phyloP scores from a whole-genome alignment of 2,113 vertebrate genomes.

The Halcyon senegalensis region DNA sequence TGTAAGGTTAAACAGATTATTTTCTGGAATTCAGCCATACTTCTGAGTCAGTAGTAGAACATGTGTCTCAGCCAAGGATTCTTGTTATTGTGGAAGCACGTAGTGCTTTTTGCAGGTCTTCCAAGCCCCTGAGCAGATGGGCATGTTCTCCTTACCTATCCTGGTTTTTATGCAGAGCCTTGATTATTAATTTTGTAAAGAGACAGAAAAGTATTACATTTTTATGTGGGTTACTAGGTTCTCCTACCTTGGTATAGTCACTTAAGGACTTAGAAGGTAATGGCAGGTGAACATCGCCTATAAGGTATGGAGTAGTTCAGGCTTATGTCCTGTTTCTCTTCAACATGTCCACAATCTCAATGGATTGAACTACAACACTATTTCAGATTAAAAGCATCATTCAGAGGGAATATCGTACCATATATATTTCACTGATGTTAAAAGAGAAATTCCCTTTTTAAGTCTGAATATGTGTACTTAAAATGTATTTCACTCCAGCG shows the following conservation, averaged over 20 bases:
- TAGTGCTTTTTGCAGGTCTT: neutral
- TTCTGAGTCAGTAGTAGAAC: neutral
- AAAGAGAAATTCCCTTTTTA: neutral
- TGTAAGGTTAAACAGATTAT: neutral
- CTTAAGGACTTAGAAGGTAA: neutral
- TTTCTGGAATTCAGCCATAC: neutral
- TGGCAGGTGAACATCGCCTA: neutral
- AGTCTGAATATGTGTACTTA: neutral
- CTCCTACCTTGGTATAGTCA: neutral
- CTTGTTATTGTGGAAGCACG: neutral
- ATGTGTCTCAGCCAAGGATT: neutral
- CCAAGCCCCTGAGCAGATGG: neutral
- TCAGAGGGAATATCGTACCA: neutral
- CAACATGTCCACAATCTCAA: neutral
- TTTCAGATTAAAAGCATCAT: neutral
- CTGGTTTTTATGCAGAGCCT: neutral
- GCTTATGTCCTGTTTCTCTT: neutral
- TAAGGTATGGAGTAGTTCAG: neutral
- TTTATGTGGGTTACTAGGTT: neutral
- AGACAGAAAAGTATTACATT: neutral
- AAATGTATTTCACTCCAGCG: neutral
- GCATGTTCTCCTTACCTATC: neutral
- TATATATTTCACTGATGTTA: neutral
- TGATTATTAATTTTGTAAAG: neutral
- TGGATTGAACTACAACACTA: neutral